Conservation (phyloP, 2,113 vertebrate genomes). For the Lates calcarifer region DNA sequence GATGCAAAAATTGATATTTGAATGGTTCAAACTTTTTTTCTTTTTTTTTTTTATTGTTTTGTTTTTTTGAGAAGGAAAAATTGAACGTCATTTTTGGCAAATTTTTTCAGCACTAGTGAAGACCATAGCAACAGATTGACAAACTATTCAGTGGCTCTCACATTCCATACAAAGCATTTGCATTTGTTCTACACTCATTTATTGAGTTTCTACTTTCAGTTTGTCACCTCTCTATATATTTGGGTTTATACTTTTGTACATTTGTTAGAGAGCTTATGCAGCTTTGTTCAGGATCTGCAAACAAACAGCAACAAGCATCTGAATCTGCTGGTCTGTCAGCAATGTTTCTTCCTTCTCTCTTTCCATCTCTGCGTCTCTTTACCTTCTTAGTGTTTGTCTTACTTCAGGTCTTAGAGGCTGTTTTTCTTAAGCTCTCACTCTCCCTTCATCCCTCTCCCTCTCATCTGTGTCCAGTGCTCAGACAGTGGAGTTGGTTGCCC, state of each 20-base stretch:
- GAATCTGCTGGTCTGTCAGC: not conserved
- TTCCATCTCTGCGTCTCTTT: not conserved
- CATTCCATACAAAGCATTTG: not conserved
- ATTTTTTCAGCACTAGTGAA: too few species aligned
- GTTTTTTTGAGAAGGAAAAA: too few species aligned
- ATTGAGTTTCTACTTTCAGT: not conserved
- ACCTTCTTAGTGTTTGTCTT: constrained; percentile 17
- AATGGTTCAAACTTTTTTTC: too few species aligned
- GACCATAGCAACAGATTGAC: not conserved
- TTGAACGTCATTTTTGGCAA: too few species aligned
- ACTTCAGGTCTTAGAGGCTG: constrained; percentile 9
- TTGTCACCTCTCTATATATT: not conserved
- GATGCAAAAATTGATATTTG: too few species aligned
- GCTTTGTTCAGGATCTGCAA: not conserved
- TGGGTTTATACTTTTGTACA: not conserved
- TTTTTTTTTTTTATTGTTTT: too few species aligned
- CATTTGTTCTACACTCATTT: not conserved
- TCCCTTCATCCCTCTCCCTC: constrained; percentile 25
- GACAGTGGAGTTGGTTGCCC: constrained; percentile 43
- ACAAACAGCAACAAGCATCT: constrained; percentile 4
- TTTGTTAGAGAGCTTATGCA: constrained; percentile 7
- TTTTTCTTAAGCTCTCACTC: constrained; percentile 30
- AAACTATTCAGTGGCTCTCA: not conserved
- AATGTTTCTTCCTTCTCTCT: not conserved
- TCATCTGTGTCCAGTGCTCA: constrained; percentile 66